These are phyloP conservation scores for Lagocephalus sceleratus DNA, from an alignment of 2,797 vertebrate genomes.

Conservation along the genomic window DNA sequence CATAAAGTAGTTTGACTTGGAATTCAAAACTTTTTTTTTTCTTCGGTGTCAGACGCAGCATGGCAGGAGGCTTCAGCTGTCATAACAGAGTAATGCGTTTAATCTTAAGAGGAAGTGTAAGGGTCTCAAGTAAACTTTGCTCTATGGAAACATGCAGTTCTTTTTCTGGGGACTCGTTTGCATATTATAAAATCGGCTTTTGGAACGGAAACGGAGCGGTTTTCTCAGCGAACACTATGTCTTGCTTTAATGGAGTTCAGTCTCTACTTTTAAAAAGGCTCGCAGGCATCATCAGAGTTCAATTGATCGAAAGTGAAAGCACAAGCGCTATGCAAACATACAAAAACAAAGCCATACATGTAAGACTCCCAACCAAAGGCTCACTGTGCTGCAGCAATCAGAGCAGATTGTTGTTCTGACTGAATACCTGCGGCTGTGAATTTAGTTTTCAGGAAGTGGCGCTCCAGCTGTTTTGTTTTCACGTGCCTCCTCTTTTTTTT, in stretches of 20 bases:
- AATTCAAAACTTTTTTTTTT: constrained; percentile 48
- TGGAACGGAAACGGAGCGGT: constrained; percentile 35
- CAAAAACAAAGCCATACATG: constrained; percentile 35
- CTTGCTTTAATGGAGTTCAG: constrained; percentile 23
- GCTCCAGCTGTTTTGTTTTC: constrained; percentile 31
- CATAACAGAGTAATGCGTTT: constrained; percentile 67
- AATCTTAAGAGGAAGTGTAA: constrained; percentile 63
- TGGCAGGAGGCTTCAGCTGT: constrained; percentile 64
- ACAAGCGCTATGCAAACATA: constrained; percentile 40
- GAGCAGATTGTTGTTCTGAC: constrained; percentile 34
- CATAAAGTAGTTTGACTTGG: constrained; percentile 42
- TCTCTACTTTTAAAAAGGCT: constrained; percentile 38
- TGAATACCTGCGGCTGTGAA: constrained; percentile 35
- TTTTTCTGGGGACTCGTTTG: constrained; percentile 35
- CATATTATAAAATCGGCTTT: constrained; percentile 42
- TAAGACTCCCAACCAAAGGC: constrained; percentile 40
- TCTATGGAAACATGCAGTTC: constrained; percentile 30
- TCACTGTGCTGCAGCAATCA: constrained; percentile 35
- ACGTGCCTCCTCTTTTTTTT: constrained; percentile 38
- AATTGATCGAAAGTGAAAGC: constrained; percentile 48
- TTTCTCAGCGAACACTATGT: constrained; percentile 44
- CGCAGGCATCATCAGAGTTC: constrained; percentile 36
- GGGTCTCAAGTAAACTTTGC: constrained; percentile 55
- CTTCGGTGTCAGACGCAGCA: constrained; percentile 47
- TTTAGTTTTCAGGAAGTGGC: constrained; percentile 23